These are phyloP conservation scores for Cataglyphis altisquamis DNA, from an alignment of 2,888 invertebrate genomes.

Conservation along the genomic window DNA sequence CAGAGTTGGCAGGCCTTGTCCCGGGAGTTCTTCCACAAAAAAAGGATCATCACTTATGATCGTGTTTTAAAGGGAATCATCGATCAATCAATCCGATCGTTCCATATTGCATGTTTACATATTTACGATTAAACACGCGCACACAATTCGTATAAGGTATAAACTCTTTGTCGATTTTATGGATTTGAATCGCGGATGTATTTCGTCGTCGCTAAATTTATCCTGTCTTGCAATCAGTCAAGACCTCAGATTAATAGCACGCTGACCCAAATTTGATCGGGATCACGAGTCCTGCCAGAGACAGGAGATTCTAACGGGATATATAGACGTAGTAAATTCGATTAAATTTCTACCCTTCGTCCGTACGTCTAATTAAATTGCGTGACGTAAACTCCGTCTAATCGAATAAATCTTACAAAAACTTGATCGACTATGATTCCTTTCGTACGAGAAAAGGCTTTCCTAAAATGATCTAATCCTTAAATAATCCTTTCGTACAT, in stretches of 20 bases:
- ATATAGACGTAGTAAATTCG: conserved; percentile 60
- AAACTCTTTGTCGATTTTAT: neutral
- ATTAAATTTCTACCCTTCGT: conserved; percentile 52
- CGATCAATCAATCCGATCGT: neutral
- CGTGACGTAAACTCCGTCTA: conserved; percentile 42
- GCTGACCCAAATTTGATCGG: conserved; percentile 67
- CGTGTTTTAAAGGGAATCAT: neutral
- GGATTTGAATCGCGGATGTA: neutral
- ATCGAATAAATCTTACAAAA: conserved; percentile 43
- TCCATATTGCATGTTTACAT: neutral
- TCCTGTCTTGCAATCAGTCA: conserved; percentile 55
- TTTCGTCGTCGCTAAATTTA: conserved; percentile 58
- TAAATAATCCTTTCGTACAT: neutral
- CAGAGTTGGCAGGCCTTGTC: conserved; percentile 58
- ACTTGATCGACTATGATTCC: conserved; percentile 26
- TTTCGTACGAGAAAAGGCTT: conserved; percentile 8
- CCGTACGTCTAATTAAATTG: conserved; percentile 66
- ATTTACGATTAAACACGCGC: conserved; percentile 13
- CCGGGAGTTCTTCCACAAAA: neutral
- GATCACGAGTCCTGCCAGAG: conserved; percentile 58
- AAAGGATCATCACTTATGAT: neutral
- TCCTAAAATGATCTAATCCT: neutral
- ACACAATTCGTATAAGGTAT: conserved; percentile 12
- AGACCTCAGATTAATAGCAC: conserved; percentile 64
- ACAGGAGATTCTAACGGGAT: conserved; percentile 56